Conservation (phyloP, 92 coral and sea anemone genomes). For the Scolanthus callimorphus region DNA sequence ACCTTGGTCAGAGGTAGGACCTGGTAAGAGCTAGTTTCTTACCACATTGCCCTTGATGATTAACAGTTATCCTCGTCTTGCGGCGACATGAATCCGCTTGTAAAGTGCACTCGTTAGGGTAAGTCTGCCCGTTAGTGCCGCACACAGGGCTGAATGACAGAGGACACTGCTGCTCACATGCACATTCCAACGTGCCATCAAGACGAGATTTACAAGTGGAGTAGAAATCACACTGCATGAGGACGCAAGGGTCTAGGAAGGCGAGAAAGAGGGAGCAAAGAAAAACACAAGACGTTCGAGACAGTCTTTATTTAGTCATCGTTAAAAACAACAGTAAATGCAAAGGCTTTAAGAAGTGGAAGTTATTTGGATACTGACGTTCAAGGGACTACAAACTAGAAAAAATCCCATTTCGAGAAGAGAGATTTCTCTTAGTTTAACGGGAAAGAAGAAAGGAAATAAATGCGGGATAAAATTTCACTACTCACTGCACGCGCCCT, state of each 20-base stretch:
- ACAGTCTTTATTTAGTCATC: too few relatives aligned
- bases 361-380: too few relatives aligned
- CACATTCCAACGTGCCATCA: conserved; percentile 86
- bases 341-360: too few relatives aligned
- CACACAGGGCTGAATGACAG: conserved; percentile 84
- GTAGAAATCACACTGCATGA: conserved; percentile 76
- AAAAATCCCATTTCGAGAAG: too few relatives aligned
- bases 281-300: neutral
- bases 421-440: too few relatives aligned
- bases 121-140: conserved; percentile 84
- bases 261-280: neutral
- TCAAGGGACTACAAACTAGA: too few relatives aligned
- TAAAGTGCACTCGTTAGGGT: conserved; percentile 86
- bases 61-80: conserved; percentile 67
- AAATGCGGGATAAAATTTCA: too few relatives aligned
- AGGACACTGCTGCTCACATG: conserved; percentile 83
- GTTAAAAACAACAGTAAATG: too few relatives aligned
- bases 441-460: too few relatives aligned
- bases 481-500: conserved; percentile 90
- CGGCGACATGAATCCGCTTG: conserved; percentile 77
- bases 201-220: conserved; percentile 76
- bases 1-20: too few relatives aligned
- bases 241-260: conserved; percentile 81
- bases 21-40: conserved; percentile 11
- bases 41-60: conserved; percentile 84